Percentiles rank a stretch among this genome's conserved stretches.
phyloP scores from a whole-genome alignment of 1,140 invertebrate genomes.

The Thaumetopoea pityocampa region DNA sequence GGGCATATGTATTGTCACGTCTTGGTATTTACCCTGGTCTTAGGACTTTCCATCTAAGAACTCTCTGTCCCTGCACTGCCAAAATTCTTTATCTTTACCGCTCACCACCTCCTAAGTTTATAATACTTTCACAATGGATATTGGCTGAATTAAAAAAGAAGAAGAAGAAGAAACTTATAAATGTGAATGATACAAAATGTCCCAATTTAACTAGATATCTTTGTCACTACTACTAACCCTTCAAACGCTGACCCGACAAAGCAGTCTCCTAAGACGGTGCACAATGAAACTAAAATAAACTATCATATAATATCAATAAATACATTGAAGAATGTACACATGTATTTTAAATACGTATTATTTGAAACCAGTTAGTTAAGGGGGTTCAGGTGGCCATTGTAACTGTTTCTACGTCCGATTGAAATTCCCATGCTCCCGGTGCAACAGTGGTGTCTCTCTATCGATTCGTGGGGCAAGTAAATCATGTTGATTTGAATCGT shows the following conservation, averaged over 20 bases:
- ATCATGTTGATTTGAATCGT: slow-evolving; percentile 45
- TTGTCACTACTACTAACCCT: slow-evolving; percentile 23
- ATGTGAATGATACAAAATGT: too few species aligned
- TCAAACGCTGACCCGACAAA: slow-evolving; percentile 29
- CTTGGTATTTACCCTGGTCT: too few species aligned
- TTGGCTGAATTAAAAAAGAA: too few species aligned
- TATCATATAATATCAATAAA: slow-evolving; percentile 75
- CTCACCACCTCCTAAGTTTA: too few species aligned
- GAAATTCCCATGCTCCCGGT: slow-evolving; percentile 57
- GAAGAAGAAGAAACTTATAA: too few species aligned
- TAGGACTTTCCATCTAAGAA: too few species aligned
- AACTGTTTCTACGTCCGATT: slow-evolving; percentile 45
- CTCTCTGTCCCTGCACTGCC: too few species aligned
- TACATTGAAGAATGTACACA: slow-evolving; percentile 61
- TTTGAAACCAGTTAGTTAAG: slow-evolving; percentile 65
- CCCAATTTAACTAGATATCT: neutral
- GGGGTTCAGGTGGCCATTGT: slow-evolving; percentile 35
- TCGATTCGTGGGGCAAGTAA: slow-evolving; percentile 57
- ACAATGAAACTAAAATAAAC: slow-evolving; percentile 67
- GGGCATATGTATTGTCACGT: too few species aligned
- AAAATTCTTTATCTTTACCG: too few species aligned
- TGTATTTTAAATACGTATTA: slow-evolving; percentile 74
- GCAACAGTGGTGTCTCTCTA: slow-evolving; percentile 44
- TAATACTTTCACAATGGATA: too few species aligned
- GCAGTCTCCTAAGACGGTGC: slow-evolving; percentile 51